Base-by-base conservation (phyloP, 2,888 invertebrate species). In the Aphelenchoides bicaudatus region DNA sequence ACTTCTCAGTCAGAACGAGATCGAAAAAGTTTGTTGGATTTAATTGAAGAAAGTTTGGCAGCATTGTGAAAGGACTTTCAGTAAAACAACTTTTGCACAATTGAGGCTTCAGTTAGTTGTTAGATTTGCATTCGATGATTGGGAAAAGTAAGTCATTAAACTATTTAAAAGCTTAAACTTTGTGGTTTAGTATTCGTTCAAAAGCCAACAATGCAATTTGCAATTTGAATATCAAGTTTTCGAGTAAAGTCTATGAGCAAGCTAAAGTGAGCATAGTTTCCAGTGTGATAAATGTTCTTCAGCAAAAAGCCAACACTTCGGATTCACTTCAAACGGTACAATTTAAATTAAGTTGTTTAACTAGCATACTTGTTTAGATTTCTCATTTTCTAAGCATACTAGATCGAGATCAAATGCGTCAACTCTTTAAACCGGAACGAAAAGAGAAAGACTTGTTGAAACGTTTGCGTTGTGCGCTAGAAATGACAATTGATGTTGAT, bases 401-500 rank as follows among this genome's bases (percentile, higher is more conserved):
- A 10, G 8, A n/a, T 21, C n/a, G 10, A 1, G 10, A 4, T 8
- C 13, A 51, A 2, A 6, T 13, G 10, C 19, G 8, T 16, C 3
- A 30, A 16, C 39, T 37, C 37, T 3, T 34, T 16, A 28, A 48
- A 25, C 19, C 27, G 30, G 29, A 31, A 3, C 13, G 10, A 2
- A 48, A 34, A 51, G 19, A 21, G 39, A 21, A 37, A 39, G 39
- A 51, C 3, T 52, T 51, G 8, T 47, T 34, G 1, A 13, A 39
- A 2, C 31, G 37, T 16, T 19, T 51, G 6, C 52, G 52, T 10
- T n/a, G 19, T 10, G 2, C 19, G 6, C 39, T 51, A 39, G 10
- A 38, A n/a, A 51, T 21, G n/a, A 29, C 16, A 19, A 16, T 51
- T n/a, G 37, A 51, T 16, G 28, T 51, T 13, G 52, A 51, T 37